These are phyloP conservation scores for Phalacrocorax aristotelis DNA, from an alignment of 2,113 vertebrate genomes.

Conservation along the genomic window DNA sequence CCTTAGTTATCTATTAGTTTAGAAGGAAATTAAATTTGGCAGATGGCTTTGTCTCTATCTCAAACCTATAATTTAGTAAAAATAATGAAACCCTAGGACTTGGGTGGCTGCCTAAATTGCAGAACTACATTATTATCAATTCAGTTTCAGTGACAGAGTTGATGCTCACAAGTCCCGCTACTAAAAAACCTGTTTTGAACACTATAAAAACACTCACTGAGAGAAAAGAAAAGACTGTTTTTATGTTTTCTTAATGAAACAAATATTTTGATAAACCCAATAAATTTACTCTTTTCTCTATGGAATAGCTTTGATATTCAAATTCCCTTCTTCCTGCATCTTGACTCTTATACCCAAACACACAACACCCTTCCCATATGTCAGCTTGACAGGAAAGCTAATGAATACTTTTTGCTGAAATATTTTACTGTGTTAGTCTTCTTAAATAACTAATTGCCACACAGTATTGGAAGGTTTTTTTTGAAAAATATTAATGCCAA, in stretches of 20 bases:
- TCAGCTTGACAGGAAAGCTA: not conserved
- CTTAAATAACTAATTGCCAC: not conserved
- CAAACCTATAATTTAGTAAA: not conserved
- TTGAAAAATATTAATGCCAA: not conserved
- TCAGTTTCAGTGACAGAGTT: not conserved
- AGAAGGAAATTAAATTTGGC: not conserved
- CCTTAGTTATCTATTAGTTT: not conserved
- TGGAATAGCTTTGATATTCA: not conserved
- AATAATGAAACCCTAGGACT: not conserved
- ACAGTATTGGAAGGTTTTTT: not conserved
- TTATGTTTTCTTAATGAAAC: not conserved
- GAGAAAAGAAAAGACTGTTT: not conserved
- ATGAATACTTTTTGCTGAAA: not conserved
- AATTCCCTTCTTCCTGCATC: not conserved
- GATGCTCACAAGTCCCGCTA: not conserved
- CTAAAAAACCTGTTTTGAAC: not conserved
- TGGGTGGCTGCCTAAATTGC: not conserved
- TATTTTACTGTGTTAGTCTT: not conserved
- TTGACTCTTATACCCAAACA: not conserved
- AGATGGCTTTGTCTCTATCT: not conserved
- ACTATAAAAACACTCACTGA: not conserved
- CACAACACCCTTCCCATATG: not conserved
- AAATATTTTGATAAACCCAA: not conserved
- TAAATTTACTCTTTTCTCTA: not conserved
- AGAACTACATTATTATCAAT: not conserved